Conservation (phyloP, 2,113 vertebrate species). For the Oncorhynchus tshawytscha region DNA sequence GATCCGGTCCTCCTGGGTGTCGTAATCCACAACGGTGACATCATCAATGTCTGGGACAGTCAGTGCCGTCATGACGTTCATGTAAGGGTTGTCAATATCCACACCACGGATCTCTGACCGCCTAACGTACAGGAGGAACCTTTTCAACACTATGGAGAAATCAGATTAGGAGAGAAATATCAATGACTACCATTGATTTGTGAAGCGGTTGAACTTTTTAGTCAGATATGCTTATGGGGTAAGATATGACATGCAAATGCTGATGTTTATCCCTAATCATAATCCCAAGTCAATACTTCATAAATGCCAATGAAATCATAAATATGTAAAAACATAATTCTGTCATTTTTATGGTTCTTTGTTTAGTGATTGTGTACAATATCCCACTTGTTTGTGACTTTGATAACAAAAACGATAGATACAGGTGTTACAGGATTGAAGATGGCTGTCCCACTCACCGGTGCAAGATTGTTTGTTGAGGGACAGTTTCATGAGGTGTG, state of each 20-base stretch:
- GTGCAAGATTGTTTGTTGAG: slow-evolving; percentile 88
- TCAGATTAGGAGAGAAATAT: not conserved
- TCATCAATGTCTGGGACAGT: slow-evolving; percentile 97
- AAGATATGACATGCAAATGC: slow-evolving; percentile 9
- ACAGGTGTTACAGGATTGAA: not conserved
- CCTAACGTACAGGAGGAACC: slow-evolving; percentile 91
- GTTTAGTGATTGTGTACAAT: not conserved
- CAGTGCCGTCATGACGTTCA: slow-evolving; percentile 97
- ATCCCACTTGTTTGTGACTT: not conserved
- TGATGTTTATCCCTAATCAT: not conserved
- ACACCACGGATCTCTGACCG: slow-evolving; percentile 95
- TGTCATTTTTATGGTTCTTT: not conserved
- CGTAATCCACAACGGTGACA: slow-evolving; percentile 94
- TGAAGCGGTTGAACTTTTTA: slow-evolving; percentile 1
- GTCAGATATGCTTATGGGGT: slow-evolving; percentile 6
- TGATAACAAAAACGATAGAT: slow-evolving; percentile 1
- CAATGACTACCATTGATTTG: not conserved
- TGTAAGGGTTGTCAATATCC: slow-evolving; percentile 94
- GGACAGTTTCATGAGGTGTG: slow-evolving; percentile 94
- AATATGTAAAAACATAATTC: too few relatives aligned
- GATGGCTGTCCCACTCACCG: slow-evolving; percentile 73
- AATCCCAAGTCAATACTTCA: not conserved
- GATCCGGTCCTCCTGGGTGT: slow-evolving; percentile 88
- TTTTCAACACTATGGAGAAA: slow-evolving; percentile 82
- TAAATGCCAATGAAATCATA: slow-evolving; percentile 9